Evolutionary conservation across 2,888 invertebrate species (phyloP).

Genomic region (Rhamnusium bicolor): DNA sequence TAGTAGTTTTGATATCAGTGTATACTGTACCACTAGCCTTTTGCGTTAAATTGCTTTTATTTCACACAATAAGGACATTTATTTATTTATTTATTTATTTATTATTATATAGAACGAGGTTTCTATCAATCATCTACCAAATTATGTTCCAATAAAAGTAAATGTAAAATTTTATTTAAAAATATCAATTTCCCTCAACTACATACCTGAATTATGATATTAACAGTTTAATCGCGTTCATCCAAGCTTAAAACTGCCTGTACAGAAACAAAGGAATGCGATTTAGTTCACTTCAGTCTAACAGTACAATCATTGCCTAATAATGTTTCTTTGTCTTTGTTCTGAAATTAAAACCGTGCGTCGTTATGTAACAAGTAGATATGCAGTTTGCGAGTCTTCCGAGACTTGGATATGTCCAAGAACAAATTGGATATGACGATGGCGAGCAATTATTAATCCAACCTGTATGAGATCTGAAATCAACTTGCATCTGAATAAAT

Average conservation of each 20-base stretch:
- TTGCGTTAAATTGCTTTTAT: too few relatives aligned
- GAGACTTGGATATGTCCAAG: too few relatives aligned
- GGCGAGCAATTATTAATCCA: too few relatives aligned
- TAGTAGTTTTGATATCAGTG: too few relatives aligned
- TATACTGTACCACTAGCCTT: too few relatives aligned
- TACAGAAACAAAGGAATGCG: constrained; percentile 49
- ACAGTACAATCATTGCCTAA: constrained; percentile 50
- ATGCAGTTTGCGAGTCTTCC: constrained; percentile 1
- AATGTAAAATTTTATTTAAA: not conserved
- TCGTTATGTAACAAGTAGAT: constrained; percentile 33
- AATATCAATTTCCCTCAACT: not conserved
- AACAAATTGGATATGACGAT: too few relatives aligned
- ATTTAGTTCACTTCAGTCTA: constrained; percentile 49
- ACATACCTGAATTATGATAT: constrained; percentile 29
- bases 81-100: too few relatives aligned
- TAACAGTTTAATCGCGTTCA: constrained; percentile 20
- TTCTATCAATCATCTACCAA: too few relatives aligned
- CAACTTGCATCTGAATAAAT: too few relatives aligned
- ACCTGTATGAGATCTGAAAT: too few relatives aligned
- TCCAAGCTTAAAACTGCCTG: constrained; percentile 31
- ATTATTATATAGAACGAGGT: too few relatives aligned
- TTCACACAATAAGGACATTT: too few relatives aligned
- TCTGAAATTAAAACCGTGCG: constrained; percentile 39
- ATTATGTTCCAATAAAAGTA: not conserved
- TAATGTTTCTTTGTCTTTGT: constrained; percentile 48